Base-by-base conservation (phyloP, 1,140 invertebrate species). In the Drosophila teissieri region DNA sequence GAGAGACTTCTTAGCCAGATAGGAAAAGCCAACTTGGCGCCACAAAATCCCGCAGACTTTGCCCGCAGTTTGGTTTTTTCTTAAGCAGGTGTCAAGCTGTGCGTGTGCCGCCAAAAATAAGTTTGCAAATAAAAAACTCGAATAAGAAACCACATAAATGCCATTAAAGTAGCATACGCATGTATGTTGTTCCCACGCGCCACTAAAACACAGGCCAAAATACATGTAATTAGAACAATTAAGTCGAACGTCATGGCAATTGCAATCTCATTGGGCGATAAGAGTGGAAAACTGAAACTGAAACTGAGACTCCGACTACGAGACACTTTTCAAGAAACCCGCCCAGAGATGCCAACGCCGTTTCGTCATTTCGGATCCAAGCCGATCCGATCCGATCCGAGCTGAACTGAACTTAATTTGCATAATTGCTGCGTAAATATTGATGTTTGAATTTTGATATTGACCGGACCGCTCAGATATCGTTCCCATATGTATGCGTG, bases 391-490 rank as follows among this genome's bases (percentile, higher is more conserved):
- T 34, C 67, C 63, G 27, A 17, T 11, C 6, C 64, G 54, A 34
- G 68, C 70, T 57, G 73, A 64, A 64, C 78, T 80, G 70, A 89
- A 78, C 84, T 84, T 89, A 89, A 89, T 89, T 89, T 89, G 84
- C 84, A 89, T 89, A 89, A 89, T 89, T 89, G 84, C 80, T 84
- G 84, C 84, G 84, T 89, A 89, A 89, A 89, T 89, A 89, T 89
- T 89, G 80, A 84, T 86, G 79, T 86, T 86, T 86, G 76, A 88
- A 76, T 86, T 86, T 86, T 86, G 83, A 86, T 86, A 86, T 86
- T 86, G 83, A 86, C 83, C 83, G 69, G 57, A 60, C 53, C 49
- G 67, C 52, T 44, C 61, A 78, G 39, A 64, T 73, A 78, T 55
- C 46, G 44, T 36, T 24, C 7, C 27, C 7, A 8, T 7, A 8